phyloP scores from a whole-genome alignment of 2,797 vertebrate genomes.

The Xiphorhynchus erythropygius region DNA sequence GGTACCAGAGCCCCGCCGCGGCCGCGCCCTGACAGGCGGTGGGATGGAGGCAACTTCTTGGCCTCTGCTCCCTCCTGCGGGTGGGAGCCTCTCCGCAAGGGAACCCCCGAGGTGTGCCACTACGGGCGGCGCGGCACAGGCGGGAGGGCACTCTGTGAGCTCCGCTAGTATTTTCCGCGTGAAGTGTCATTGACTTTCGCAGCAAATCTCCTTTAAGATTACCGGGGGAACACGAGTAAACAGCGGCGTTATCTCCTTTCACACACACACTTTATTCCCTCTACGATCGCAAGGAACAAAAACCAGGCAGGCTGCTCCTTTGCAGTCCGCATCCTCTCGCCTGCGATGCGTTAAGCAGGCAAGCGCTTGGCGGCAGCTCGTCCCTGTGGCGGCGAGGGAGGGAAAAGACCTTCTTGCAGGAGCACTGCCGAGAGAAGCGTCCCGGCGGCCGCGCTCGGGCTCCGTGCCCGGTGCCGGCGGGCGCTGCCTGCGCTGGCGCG shows the following conservation, averaged over 20 bases:
- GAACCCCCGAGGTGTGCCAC: background rate
- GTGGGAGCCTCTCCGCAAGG: background rate
- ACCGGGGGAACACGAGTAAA: background rate
- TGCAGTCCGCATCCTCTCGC: background rate
- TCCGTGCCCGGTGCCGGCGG: background rate
- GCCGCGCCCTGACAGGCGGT: background rate
- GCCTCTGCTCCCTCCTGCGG: background rate
- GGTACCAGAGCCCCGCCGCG: background rate
- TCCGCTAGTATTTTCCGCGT: background rate
- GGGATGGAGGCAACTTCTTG: background rate
- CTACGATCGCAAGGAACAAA: background rate
- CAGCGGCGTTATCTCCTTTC: background rate
- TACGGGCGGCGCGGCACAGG: background rate
- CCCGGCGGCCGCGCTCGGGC: background rate
- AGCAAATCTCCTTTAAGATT: conserved; percentile 17
- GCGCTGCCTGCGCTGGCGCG: background rate
- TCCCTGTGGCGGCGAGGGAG: background rate
- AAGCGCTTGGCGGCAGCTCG: background rate
- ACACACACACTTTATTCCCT: background rate
- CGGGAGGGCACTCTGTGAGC: background rate
- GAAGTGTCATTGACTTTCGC: background rate
- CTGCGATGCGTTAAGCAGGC: background rate
- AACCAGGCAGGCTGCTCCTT: background rate
- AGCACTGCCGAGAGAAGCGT: background rate
- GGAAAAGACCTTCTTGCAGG: background rate